phyloP scores from a whole-genome alignment of 2,888 invertebrate genomes.

The Platypus cylindrus region DNA sequence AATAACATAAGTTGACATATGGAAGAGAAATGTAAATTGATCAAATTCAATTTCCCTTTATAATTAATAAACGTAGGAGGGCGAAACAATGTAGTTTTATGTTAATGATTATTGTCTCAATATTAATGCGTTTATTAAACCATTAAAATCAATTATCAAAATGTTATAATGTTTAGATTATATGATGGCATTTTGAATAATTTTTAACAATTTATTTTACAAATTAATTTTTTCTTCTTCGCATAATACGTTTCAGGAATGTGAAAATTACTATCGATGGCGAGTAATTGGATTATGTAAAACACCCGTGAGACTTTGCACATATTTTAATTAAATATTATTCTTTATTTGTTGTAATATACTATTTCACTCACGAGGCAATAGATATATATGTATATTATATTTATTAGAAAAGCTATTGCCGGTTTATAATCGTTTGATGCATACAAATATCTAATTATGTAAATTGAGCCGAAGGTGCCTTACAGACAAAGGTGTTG shows the following conservation, averaged over 20 bases:
- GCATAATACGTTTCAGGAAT: no score
- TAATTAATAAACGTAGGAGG: slow-evolving; percentile 14
- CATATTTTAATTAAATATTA: no score
- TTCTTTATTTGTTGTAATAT: slow-evolving; percentile 3
- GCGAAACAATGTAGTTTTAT: slow-evolving; percentile 12
- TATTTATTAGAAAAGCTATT: no score
- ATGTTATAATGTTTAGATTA: no score
- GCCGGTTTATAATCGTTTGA: slow-evolving; percentile 3
- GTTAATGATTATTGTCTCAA: slow-evolving; percentile 8
- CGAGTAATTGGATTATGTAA: no score
- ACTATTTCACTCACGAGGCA: slow-evolving; percentile 7
- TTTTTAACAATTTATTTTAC: no score
- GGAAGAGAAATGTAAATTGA: slow-evolving; percentile 18
- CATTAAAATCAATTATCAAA: slow-evolving; percentile 3
- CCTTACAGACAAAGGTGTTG: no score
- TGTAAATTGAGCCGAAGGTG: no score
- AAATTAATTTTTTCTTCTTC: no score
- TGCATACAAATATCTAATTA: slow-evolving; percentile 10
- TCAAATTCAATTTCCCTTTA: slow-evolving; percentile 8
- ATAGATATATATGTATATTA: slow-evolving; percentile 10
- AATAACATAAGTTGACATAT: slow-evolving; percentile 16
- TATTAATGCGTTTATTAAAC: slow-evolving; percentile 3
- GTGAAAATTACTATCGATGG: no score
- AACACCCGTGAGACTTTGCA: no score
- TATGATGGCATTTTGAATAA: no score